Conservation (phyloP, 1,140 invertebrate species). For the Cherax quadricarinatus region DNA sequence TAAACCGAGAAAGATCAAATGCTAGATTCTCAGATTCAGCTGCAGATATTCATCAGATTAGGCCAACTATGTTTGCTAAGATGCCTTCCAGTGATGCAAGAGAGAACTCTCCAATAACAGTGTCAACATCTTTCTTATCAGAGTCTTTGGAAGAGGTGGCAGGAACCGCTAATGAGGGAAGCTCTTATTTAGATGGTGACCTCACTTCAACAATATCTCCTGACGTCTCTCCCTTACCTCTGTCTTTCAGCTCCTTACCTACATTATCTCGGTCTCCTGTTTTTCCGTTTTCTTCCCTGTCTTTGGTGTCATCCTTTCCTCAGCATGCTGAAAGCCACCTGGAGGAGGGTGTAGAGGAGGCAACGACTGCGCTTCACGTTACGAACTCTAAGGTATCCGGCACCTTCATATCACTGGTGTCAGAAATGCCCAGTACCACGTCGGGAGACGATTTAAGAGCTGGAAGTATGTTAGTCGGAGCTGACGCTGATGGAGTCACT, state of each 20-base stretch:
- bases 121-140: not conserved
- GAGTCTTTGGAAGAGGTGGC: not conserved
- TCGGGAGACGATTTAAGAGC: not conserved
- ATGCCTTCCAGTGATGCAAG: not conserved
- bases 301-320: not conserved
- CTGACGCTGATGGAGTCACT: not conserved
- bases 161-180: not conserved
- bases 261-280: not conserved
- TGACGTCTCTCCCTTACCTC: not conserved
- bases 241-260: not conserved
- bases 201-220: not conserved
- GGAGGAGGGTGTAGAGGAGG: not conserved
- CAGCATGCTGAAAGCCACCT: not conserved
- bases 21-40: not conserved
- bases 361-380: not conserved
- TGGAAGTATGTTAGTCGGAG: not conserved
- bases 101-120: not conserved
- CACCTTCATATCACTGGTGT: not conserved
- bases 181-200: not conserved
- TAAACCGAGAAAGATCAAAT: not conserved
- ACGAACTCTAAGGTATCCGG: not conserved
- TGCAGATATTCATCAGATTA: not conserved
- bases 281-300: not conserved
- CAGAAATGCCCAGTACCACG: not conserved
- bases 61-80: not conserved